phyloP scores from a whole-genome alignment of 2,113 vertebrate genomes.

The Nipponia nippon region DNA sequence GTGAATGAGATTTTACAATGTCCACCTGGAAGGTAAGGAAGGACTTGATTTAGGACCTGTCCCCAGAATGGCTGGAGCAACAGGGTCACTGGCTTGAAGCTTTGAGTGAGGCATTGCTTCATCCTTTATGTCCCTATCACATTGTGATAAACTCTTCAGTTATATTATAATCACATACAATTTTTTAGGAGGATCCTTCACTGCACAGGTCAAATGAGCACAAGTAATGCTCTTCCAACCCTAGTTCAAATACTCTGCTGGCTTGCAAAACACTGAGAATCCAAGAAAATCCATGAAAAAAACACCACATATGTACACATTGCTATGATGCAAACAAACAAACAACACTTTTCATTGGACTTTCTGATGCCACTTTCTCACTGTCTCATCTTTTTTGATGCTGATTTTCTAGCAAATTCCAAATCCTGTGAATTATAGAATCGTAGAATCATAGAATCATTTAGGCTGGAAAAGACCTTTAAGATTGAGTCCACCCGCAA shows the following conservation, averaged over 20 bases:
- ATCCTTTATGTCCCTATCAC: neutral
- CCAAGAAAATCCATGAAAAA: neutral
- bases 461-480: neutral
- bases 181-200: neutral
- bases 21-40: neutral
- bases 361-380: neutral
- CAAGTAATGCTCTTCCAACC: neutral
- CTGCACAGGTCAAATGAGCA: neutral
- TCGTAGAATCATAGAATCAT: neutral
- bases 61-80: neutral
- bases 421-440: neutral
- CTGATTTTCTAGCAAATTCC: neutral
- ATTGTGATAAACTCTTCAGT: neutral
- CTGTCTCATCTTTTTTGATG: neutral
- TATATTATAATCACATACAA: neutral
- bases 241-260: neutral
- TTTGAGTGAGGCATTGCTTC: neutral
- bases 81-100: neutral
- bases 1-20: neutral
- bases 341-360: neutral
- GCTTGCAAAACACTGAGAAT: neutral
- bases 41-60: neutral
- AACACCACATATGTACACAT: rapidly evolving
- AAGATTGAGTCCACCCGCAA: neutral
- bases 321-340: neutral